Evolutionary conservation across 2,797 vertebrate genomes (phyloP), one percentile per base, ranked within the genome.

Genomic region (Psittacula derbiana): DNA sequence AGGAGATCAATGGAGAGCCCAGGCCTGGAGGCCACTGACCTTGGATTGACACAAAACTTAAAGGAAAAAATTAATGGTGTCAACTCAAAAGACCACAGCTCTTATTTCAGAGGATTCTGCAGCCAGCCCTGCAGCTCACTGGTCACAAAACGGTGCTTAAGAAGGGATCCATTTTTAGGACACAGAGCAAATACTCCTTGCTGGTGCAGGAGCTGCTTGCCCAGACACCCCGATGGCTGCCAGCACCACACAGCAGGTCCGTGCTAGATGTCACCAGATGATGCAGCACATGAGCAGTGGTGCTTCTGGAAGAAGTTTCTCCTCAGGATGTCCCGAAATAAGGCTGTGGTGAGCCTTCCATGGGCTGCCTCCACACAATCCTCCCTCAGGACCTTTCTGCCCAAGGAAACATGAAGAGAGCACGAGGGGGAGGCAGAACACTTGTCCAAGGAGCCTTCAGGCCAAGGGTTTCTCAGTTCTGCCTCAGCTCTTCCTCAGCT

Each of bases 1-100:
- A 86, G 82, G 69, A 92, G 76, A 96, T 93, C 92, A 96, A 91
- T 85, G 95, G 76, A 88, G 72, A 91, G 25, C 53, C 80, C 36
- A 65, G 85, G 76, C 83, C 80, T 78, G 28, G 76, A 91, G 82
- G 72, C 69, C 92, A 81, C 46, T 67, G 69, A 95, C 65, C 86
- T 75, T 53, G 61, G 69, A 91, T 86, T 94, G 90, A 91, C 75
- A 88, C 80, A 86, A 96, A 94, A 88, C 40, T 92, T 86, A 83
- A 79, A 90, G 31, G 53, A 66, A 94, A 92, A 94, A 88, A 93
- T 62, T 81, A 95, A 93, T 36, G 31, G 62, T 57, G 25, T 60
- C 55, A 88, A 44, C 66, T 81, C 62, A 73, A 70, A 36, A 94
- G 70, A 88, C 49, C 49, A 84, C 8, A 79, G 85, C 50, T 82